Percentiles rank a stretch among this genome's conserved stretches.
Conservation (phyloP, 2,113 vertebrate genomes). For the Eudorcas thomsonii region DNA sequence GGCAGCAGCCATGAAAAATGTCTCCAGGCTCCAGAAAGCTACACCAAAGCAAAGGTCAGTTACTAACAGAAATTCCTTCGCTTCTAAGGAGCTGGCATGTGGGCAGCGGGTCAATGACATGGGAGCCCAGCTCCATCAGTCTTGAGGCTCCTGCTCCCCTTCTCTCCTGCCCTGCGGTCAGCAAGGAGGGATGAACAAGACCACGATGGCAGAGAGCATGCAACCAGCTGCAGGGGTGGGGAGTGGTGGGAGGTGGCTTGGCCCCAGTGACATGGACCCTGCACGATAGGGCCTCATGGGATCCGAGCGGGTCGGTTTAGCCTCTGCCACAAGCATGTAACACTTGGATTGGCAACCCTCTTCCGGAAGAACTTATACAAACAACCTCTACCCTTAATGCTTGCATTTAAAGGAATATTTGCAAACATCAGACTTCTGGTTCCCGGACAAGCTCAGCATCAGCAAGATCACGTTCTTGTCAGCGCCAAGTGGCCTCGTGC, state of each 20-base stretch:
- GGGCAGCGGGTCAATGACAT: rapidly evolving
- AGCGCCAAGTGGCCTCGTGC: not conserved
- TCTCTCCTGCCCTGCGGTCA: not conserved
- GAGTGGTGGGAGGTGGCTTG: not conserved
- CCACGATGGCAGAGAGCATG: not conserved
- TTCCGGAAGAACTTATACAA: not conserved
- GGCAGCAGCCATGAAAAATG: not conserved
- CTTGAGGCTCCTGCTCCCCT: not conserved
- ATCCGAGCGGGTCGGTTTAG: not conserved
- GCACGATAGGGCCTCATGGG: not conserved
- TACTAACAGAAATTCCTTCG: not conserved
- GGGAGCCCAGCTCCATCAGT: not conserved
- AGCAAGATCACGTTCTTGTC: not conserved
- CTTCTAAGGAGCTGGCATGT: not conserved
- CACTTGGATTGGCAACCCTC: not conserved
- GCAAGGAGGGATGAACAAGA: not conserved
- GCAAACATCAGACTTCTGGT: not conserved
- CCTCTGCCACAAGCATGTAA: no score
- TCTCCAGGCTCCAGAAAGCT: not conserved
- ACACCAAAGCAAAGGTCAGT: not conserved
- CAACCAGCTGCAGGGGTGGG: no score
- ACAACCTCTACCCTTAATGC: not conserved
- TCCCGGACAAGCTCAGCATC: not conserved
- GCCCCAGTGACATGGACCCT: not conserved
- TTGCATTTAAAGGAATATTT: not conserved